Base-by-base conservation (phyloP, 2,888 invertebrate genomes). In the Latheticus oryzae region DNA sequence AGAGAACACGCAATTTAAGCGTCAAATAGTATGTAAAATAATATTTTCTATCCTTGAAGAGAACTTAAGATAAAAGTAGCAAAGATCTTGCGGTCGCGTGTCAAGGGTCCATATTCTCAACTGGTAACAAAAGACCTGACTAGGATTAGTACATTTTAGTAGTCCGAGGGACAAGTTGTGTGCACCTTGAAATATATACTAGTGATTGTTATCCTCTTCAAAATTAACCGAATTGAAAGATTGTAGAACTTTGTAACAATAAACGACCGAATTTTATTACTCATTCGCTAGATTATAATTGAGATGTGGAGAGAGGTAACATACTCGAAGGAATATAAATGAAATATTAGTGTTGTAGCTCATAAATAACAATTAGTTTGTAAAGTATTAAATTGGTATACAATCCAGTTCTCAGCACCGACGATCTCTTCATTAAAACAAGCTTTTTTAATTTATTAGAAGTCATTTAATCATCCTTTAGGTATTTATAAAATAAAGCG, bases 351-450 rank as follows among this genome's bases (percentile, higher is more conserved):
- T 63, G 65, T 62, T 61, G 62, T 60, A 43, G 63, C 50, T 61
- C 72, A 70, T 75, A 75, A 75, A 75, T 75, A 74, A 75, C 74
- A 75, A 75, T 75, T 75, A 74, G 73, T 69, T 72, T 64, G 67
- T 70, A 65, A 62, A 67, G 67, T 65, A 69, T 65, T 71, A 73
- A 74, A 73, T 73, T 72, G 72, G 71, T 70, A 68, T 70, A 71
- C 69, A 66, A 69, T 71, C 72, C 68, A 69, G 70, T 72, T 73
- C 69, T 67, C 67, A 60, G 67, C 66, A 55, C 24, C 33, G 24
- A 24, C 23, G 35, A 73, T 72, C 67, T 73, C 73, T 73, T 72
- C 72, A 73, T 73, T 73, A 73, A 45, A 71, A 71, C 67, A 61
- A 62, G 57, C 63, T 65, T 66, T 70, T 68, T 71, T 71, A 35